These are phyloP conservation scores for Mystacornis crossleyi DNA, from an alignment of 2,113 vertebrate genomes.

Conservation along the genomic window DNA sequence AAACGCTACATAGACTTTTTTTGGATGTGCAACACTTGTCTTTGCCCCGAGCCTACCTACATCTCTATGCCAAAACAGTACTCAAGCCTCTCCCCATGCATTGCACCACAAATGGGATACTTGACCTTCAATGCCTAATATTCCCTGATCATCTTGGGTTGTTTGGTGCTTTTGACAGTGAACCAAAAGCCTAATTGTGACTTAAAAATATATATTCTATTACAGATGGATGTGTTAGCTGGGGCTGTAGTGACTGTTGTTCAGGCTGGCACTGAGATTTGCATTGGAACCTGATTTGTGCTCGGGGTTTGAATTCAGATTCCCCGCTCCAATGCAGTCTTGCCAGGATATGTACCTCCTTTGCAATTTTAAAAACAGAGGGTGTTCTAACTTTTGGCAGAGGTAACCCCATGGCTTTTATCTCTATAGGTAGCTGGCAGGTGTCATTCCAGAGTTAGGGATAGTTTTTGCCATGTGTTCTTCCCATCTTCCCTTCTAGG, in stretches of 20 bases:
- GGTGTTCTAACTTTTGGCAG: not conserved
- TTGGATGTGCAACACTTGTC: not conserved
- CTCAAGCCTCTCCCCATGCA: not conserved
- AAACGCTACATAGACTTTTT: not conserved
- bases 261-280: not conserved
- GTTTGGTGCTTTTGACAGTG: not conserved
- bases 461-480: not conserved
- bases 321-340: not conserved
- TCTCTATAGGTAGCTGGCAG: not conserved
- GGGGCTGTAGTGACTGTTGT: not conserved
- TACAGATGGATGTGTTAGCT: not conserved
- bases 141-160: not conserved
- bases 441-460: not conserved
- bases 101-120: not conserved
- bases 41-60: not conserved
- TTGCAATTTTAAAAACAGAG: not conserved
- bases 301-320: not conserved
- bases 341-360: not conserved
- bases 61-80: not conserved
- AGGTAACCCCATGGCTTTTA: not conserved
- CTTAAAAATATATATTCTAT: rapidly evolving
- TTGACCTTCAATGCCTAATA: not conserved
- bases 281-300: not conserved
- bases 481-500: not conserved
- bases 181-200: not conserved